Percentiles rank a stretch among this genome's conserved stretches.
Evolutionary conservation across 2,113 vertebrate species (phyloP).

Genomic region (Cettia cetti): DNA sequence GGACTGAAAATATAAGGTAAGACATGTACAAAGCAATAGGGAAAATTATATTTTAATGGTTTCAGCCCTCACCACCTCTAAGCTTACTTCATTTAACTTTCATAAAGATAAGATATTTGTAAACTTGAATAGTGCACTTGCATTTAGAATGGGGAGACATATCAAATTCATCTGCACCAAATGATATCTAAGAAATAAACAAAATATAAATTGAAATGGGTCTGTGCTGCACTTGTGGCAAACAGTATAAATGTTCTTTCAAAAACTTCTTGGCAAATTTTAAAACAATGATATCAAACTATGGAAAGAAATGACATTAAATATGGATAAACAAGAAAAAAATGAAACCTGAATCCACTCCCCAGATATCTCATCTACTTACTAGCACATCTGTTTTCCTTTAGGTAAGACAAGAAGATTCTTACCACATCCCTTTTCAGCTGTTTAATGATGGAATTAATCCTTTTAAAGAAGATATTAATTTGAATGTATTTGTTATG

Average conservation of each 20-base stretch:
- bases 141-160: background rate
- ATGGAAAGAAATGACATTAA: background rate
- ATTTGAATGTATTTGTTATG: background rate
- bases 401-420: background rate
- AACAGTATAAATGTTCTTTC: background rate
- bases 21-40: background rate
- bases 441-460: background rate
- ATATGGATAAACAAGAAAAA: background rate
- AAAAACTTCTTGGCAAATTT: background rate
- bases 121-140: background rate
- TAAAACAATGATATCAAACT: background rate
- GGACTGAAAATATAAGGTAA: background rate
- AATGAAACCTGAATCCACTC: background rate
- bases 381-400: background rate
- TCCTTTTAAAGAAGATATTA: background rate
- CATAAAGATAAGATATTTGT: background rate
- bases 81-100: background rate
- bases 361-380: background rate
- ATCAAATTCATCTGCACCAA: background rate
- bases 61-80: background rate
- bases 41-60: background rate
- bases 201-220: background rate
- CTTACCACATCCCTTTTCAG: background rate
- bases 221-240: background rate
- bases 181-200: background rate